phyloP scores from a whole-genome alignment of 2,797 vertebrate genomes.

The Sebastes vulpes region DNA sequence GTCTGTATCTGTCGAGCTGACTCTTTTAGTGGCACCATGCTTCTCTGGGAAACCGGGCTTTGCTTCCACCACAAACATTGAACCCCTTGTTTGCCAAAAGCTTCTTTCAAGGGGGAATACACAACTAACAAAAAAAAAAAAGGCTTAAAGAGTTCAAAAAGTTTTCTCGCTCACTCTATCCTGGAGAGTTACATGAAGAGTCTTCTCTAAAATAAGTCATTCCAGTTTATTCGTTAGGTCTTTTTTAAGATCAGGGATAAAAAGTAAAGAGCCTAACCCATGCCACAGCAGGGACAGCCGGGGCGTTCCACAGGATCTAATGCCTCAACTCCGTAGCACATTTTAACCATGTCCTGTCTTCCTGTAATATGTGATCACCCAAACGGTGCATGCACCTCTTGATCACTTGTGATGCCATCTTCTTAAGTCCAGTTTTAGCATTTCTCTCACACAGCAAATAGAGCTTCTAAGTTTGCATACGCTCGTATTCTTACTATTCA shows the following conservation, averaged over 20 bases:
- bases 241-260: slow-evolving; percentile 61
- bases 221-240: slow-evolving; percentile 90
- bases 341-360: neutral
- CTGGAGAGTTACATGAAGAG: slow-evolving; percentile 96
- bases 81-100: slow-evolving; percentile 88
- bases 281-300: slow-evolving; percentile 38
- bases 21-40: slow-evolving; percentile 62
- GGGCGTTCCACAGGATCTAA: neutral
- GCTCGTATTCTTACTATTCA: neutral
- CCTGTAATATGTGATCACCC: neutral
- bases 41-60: slow-evolving; percentile 51
- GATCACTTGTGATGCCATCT: neutral
- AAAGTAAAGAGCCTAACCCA: neutral
- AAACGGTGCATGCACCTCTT: neutral
- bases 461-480: neutral
- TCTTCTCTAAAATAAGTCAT: slow-evolving; percentile 92
- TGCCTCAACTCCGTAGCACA: slow-evolving; percentile 1
- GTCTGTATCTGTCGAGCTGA: slow-evolving; percentile 2
- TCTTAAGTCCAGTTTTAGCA: neutral
- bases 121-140: slow-evolving; percentile 25
- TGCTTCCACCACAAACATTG: slow-evolving; percentile 88
- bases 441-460: neutral
- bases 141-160: slow-evolving; percentile 91
- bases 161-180: slow-evolving; percentile 96
- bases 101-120: slow-evolving; percentile 76